Conservation (phyloP, 37 sponge, comb jelly and placozoan genomes). For the Amphimedon queenslandica region DNA sequence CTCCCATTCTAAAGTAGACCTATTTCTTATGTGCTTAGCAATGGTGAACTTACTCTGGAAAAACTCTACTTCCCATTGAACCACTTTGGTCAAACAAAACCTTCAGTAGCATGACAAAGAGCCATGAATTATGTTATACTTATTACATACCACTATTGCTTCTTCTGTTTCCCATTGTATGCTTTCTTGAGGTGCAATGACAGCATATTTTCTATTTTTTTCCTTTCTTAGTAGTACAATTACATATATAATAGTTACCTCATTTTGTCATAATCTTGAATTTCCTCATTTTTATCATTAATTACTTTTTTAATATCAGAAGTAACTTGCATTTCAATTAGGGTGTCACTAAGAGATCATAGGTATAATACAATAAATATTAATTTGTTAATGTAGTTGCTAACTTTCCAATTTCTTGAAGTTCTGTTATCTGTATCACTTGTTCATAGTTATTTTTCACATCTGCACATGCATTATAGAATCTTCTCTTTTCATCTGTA, state of each 20-base stretch:
- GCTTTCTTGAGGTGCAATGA: background rate
- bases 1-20: background rate
- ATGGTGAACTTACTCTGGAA: slow-evolving; percentile 9
- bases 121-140: no score
- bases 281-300: no score
- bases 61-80: background rate
- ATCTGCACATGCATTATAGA: slow-evolving; percentile 1
- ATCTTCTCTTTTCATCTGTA: background rate
- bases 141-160: slow-evolving; percentile 12
- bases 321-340: no score
- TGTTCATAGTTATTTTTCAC: background rate
- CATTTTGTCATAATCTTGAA: no score
- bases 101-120: background rate
- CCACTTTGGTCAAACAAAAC: slow-evolving; percentile 17
- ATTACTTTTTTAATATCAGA: no score
- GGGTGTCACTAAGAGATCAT: no score
- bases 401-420: background rate
- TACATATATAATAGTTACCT: no score
- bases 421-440: background rate
- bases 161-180: slow-evolving; percentile 22
- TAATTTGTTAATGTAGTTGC: background rate
- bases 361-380: no score
- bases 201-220: background rate
- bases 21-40: background rate
- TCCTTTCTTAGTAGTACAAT: no score